Conservation (phyloP, 2,797 vertebrate genomes). For the Tenualosa thibaudeaui region DNA sequence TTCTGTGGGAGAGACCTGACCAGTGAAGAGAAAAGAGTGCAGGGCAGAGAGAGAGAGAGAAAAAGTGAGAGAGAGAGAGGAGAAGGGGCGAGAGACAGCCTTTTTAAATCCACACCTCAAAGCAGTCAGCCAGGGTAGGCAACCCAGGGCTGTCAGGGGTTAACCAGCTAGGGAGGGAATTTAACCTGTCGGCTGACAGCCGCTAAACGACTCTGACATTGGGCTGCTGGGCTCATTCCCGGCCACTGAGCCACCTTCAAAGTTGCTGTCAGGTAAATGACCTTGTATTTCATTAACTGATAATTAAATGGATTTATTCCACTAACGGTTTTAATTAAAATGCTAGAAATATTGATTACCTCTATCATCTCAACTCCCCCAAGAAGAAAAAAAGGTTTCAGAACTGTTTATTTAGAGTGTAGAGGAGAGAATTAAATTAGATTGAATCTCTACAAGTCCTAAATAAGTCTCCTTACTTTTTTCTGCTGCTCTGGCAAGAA, state of each 20-base stretch:
- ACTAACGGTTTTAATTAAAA: conserved; percentile 99
- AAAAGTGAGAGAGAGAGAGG: not conserved
- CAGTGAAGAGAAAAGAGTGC: not conserved
- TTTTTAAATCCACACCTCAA: conserved; percentile 25
- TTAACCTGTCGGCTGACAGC: conserved; percentile 87
- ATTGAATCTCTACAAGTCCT: conserved; percentile 89
- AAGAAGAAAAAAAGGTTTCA: conserved; percentile 90
- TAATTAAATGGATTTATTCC: conserved; percentile 99
- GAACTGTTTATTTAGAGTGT: conserved; percentile 90
- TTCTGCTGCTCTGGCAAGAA: conserved; percentile 91
- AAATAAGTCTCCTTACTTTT: conserved; percentile 84
- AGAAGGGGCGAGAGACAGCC: not conserved
- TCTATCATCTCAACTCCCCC: conserved; percentile 93
- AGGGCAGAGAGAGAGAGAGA: not conserved
- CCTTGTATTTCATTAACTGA: conserved; percentile 99
- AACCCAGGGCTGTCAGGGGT: conserved; percentile 69
- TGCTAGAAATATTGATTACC: conserved; percentile 99
- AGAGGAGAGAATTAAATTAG: conserved; percentile 92
- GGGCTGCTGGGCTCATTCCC: conserved; percentile 83
- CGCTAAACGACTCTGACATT: conserved; percentile 87
- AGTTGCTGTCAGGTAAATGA: conserved; percentile 95
- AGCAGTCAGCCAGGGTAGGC: conserved; percentile 39
- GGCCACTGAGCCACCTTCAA: conserved; percentile 88
- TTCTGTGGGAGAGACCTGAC: conserved; percentile 11
- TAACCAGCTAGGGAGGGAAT: conserved; percentile 83